Evolutionary conservation across 2,113 vertebrate species (phyloP).

Genomic region (Nymphicus hollandicus): DNA sequence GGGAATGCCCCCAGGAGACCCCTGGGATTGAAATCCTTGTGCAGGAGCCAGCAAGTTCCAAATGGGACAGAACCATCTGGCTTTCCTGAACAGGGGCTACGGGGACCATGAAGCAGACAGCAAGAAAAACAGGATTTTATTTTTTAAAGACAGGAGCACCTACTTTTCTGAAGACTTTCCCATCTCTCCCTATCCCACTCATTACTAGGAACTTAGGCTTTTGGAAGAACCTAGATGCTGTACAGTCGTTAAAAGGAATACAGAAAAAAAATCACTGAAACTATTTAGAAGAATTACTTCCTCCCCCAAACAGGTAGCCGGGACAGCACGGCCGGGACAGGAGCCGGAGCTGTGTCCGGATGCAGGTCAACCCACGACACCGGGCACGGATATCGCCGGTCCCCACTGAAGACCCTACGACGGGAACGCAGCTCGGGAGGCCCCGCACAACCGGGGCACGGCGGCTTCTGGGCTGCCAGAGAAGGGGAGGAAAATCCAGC

Average conservation of each 20-base stretch:
- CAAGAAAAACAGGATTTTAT: background rate
- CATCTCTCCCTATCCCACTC: background rate
- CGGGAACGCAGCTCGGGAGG: no score
- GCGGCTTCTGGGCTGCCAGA: no score
- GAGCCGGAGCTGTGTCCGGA: background rate
- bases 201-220: background rate
- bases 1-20: background rate
- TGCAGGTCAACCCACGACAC: accelerated
- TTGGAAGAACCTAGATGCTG: accelerated
- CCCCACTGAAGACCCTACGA: accelerated
- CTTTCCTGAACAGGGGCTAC: accelerated
- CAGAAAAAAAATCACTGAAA: accelerated
- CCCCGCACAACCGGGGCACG: no score
- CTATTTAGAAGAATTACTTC: accelerated
- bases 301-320: no score
- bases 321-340: no score
- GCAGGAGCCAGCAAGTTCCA: accelerated
- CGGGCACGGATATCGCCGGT: accelerated
- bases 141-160: background rate
- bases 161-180: background rate
- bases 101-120: accelerated
- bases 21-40: no score
- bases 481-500: accelerated
- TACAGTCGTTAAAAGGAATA: accelerated
- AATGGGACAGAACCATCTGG: accelerated